These are phyloP conservation scores for Achatina immaculata DNA, from an alignment of 1,140 invertebrate species.

Conservation along the genomic window DNA sequence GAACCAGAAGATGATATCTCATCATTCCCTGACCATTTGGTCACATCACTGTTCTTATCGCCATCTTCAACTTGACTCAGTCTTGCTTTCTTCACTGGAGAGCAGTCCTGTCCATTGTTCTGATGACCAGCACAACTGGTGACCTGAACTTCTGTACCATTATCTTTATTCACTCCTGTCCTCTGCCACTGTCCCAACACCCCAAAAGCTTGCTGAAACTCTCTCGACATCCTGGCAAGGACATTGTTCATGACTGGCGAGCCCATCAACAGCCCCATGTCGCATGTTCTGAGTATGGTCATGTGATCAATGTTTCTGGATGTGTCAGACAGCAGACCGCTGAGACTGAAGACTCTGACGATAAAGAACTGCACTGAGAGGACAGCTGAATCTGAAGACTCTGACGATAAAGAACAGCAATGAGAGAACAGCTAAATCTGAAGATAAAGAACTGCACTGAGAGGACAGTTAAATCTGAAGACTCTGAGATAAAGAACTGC, in stretches of 20 bases:
- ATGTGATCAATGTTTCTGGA: conserved; percentile 51
- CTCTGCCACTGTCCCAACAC: conserved; percentile 26
- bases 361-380: too few relatives aligned
- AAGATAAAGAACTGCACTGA: too few relatives aligned
- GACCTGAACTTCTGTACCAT: background rate
- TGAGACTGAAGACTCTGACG: conserved; percentile 66
- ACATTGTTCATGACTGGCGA: conserved; percentile 75
- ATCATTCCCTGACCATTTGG: background rate
- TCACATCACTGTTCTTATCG: background rate
- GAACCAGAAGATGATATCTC: background rate
- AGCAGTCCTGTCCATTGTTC: background rate
- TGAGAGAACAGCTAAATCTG: too few relatives aligned
- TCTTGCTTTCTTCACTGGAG: background rate
- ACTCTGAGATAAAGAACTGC: too few relatives aligned
- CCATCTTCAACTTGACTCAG: background rate
- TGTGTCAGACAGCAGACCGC: conserved; percentile 40
- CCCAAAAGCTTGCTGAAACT: conserved; percentile 44
- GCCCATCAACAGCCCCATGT: conserved; percentile 87
- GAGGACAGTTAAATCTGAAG: too few relatives aligned
- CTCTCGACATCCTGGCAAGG: conserved; percentile 64
- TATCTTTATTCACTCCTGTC: background rate
- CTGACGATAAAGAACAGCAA: too few relatives aligned
- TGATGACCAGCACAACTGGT: background rate
- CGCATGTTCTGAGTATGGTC: conserved; percentile 79
- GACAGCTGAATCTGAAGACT: too few relatives aligned